Conservation (phyloP, 2,113 vertebrate genomes). For the Uria aalge region DNA sequence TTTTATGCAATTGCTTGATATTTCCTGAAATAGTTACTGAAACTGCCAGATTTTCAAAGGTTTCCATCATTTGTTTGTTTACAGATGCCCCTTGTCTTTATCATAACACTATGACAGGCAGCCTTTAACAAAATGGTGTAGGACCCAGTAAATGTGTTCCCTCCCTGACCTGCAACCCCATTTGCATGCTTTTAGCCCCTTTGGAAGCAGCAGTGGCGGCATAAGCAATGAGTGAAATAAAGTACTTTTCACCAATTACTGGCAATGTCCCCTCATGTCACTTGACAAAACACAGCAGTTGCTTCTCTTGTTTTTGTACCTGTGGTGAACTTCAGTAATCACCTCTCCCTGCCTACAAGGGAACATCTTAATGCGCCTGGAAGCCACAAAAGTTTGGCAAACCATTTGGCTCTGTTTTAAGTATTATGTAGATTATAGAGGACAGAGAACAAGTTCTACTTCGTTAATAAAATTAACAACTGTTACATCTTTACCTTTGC, state of each 20-base stretch:
- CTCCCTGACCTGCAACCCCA: background rate
- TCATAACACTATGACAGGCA: background rate
- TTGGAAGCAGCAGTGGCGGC: background rate
- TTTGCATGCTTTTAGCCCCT: background rate
- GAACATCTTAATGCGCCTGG: constrained; percentile 29
- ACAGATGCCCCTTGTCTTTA: background rate
- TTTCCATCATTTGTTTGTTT: background rate
- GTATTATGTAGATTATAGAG: constrained; percentile 59
- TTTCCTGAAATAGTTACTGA: background rate
- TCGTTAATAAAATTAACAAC: constrained; percentile 60
- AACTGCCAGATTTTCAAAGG: background rate
- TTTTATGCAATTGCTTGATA: background rate
- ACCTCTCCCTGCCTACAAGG: background rate
- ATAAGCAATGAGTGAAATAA: background rate
- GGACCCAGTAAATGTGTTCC: accelerated
- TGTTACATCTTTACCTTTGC: constrained; percentile 43
- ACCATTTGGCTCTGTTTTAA: constrained; percentile 54
- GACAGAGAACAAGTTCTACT: constrained; percentile 63
- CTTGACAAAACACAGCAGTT: background rate
- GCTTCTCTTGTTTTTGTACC: background rate
- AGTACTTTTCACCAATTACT: background rate
- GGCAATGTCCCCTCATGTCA: background rate
- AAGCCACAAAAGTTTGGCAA: constrained; percentile 61
- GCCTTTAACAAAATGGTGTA: background rate
- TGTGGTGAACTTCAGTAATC: background rate